phyloP scores from a whole-genome alignment of 2,797 vertebrate genomes.

The Dryobates pubescens region DNA sequence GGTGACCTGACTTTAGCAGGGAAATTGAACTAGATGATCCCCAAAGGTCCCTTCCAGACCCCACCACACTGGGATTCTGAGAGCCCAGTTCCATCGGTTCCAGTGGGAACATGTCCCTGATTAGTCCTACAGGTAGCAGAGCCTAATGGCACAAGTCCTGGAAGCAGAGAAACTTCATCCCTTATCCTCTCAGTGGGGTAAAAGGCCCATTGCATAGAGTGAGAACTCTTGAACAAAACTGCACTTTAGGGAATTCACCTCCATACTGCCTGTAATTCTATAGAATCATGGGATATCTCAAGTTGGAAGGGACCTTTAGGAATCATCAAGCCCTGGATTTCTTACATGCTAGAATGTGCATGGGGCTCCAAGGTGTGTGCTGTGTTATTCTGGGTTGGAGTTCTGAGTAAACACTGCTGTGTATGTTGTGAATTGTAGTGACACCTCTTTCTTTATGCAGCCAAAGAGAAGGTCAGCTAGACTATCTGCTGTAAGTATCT shows the following conservation, averaged over 20 bases:
- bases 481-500: conserved; percentile 89
- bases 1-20: too few species aligned
- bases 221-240: background rate
- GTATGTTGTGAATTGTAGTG: background rate
- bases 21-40: too few species aligned
- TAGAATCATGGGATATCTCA: too few species aligned
- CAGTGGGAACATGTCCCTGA: background rate
- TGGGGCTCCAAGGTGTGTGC: fast-evolving
- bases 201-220: fast-evolving
- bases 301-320: background rate
- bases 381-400: fast-evolving
- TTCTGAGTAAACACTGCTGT: background rate
- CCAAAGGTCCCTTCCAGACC: too few species aligned
- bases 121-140: fast-evolving
- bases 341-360: fast-evolving
- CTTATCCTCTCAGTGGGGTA: fast-evolving
- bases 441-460: conserved; percentile 74
- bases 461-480: conserved; percentile 94
- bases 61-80: background rate
- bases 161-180: background rate
- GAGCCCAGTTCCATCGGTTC: fast-evolving
- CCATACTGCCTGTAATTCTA: fast-evolving
- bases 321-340: background rate
- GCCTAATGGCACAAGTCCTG: background rate
- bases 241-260: fast-evolving